Base-by-base conservation (phyloP, 2,797 vertebrate genomes). In the Morus bassanus region DNA sequence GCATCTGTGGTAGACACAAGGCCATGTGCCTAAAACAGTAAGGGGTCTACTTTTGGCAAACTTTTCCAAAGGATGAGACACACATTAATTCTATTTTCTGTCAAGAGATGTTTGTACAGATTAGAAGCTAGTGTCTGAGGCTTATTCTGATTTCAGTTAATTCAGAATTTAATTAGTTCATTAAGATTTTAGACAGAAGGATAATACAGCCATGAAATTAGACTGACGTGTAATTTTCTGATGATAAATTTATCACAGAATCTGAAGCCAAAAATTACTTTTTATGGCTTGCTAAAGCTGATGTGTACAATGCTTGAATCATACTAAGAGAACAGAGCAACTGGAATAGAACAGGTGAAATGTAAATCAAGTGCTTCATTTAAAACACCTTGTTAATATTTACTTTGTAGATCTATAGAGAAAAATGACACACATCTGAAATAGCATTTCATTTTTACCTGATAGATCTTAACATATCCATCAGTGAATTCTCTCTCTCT, bases 161-260 rank as follows among this genome's bases (percentile, higher is more conserved):
- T 93, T 85, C 70, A 95, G 88, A 97, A 96, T 94, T 89, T 96
- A 96, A 94, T 96, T 93, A 97, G 59, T 79, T 96, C 0, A 48
- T 97, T 89, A 93, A 73, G 85, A 81, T 95, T 94, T 93, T 88
- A 82, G 94, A 89, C 92, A 96, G 96, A 95, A 80, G 60, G 64
- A 91, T 96, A 97, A 96, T 89, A 67, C 39, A 79, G 50, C 79
- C 91, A 88, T 95, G 93, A 97, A 97, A 96, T 96, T 81, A 95
- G 91, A 85, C 27, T 96, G 95, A 97, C 56, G 0, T 88, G 60
- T 91, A 95, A 97, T 98, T 97, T 97, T 92, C 78, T 81, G 85
- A 94, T 95, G 93, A 94, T 96, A 88, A 97, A 96, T 97, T 95
- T 96, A 95, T 95, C 88, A 37, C 84, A 18, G 75, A 95, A 95